Percentiles rank a stretch among this genome's conserved stretches.
These are phyloP conservation scores for Chelon labrosus DNA, from an alignment of 2,797 vertebrate species.

Conservation along the genomic window DNA sequence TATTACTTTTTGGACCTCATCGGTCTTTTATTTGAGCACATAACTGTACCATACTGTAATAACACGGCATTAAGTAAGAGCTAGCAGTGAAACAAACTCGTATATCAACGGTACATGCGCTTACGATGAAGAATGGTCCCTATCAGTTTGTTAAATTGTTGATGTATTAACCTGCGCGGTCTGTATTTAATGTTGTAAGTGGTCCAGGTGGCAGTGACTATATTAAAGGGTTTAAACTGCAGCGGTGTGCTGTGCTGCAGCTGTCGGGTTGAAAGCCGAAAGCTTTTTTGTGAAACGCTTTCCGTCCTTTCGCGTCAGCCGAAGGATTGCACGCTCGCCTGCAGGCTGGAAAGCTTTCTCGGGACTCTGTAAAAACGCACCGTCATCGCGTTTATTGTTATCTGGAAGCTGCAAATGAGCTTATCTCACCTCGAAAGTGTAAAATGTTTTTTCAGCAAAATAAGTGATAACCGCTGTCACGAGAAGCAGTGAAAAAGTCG, in stretches of 20 bases:
- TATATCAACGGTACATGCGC: background rate
- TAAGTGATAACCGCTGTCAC: background rate
- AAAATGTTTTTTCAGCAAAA: background rate
- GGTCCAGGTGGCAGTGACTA: conserved; percentile 37
- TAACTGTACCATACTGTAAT: background rate
- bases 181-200: conserved; percentile 29
- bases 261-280: conserved; percentile 15
- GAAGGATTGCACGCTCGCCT: conserved; percentile 26
- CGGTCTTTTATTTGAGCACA: background rate
- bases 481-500: background rate
- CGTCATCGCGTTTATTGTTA: conserved; percentile 19
- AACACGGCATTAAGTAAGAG: background rate
- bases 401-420: conserved; percentile 28
- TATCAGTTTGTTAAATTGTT: conserved; percentile 15
- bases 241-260: conserved; percentile 9
- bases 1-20: conserved; percentile 3
- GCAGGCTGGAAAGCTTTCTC: conserved; percentile 28
- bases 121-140: background rate
- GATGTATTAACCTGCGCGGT: conserved; percentile 14
- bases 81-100: background rate
- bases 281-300: conserved; percentile 35
- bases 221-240: conserved; percentile 18
- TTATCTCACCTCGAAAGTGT: conserved; percentile 13
- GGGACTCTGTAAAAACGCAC: conserved; percentile 5
- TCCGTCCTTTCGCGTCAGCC: conserved; percentile 25